Percentiles rank a stretch among this genome's conserved stretches.
These are phyloP conservation scores for Leptocoma aspasia DNA, from an alignment of 2,113 vertebrate genomes.

Conservation along the genomic window DNA sequence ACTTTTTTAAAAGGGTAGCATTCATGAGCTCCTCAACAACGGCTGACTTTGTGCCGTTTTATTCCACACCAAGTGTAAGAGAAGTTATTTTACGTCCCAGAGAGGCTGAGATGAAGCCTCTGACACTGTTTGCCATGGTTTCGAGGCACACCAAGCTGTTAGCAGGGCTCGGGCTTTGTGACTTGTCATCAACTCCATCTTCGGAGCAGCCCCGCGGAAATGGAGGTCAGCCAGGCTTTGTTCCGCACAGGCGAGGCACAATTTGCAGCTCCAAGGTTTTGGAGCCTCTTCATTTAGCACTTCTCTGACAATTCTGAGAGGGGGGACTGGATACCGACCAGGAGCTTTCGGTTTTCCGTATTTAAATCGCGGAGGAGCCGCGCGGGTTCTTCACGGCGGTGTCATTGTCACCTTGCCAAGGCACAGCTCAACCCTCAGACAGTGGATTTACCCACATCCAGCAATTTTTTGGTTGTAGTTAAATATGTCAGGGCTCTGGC, in stretches of 20 bases:
- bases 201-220: neutral
- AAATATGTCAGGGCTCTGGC: neutral
- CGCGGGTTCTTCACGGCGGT: neutral
- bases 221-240: neutral
- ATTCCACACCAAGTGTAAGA: accelerated
- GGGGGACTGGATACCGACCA: neutral
- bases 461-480: neutral
- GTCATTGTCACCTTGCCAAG: neutral
- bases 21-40: neutral
- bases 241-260: neutral
- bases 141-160: neutral
- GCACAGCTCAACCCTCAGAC: neutral
- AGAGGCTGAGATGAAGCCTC: neutral
- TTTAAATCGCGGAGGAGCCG: accelerated
- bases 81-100: neutral
- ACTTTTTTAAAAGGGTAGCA: neutral
- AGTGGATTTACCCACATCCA: neutral
- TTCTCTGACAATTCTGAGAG: neutral
- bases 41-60: neutral
- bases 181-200: neutral
- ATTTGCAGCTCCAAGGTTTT: neutral
- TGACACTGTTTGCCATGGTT: neutral
- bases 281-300: neutral
- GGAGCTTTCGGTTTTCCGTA: neutral
- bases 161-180: neutral